phyloP scores from a whole-genome alignment of 1,140 invertebrate genomes.

The Mycetomoellerius zeteki region DNA sequence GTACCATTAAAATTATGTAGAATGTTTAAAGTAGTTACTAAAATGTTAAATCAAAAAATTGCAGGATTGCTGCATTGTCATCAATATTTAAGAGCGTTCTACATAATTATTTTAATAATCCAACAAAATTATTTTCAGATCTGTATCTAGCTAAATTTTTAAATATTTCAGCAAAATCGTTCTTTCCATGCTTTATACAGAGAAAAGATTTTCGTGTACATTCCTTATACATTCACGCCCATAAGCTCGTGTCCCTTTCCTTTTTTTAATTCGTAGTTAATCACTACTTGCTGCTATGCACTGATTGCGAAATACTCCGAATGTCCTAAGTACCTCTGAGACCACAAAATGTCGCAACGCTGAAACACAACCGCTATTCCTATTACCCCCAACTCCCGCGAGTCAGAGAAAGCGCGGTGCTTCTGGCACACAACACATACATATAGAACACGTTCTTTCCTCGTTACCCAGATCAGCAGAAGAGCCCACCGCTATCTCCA shows the following conservation, averaged over 20 bases:
- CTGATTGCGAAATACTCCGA: constrained; percentile 6
- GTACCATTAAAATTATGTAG: too few species aligned
- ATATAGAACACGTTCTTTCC: constrained; percentile 2
- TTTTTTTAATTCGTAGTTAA: neutral
- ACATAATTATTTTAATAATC: too few species aligned
- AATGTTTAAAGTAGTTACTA: too few species aligned
- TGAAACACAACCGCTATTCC: constrained; percentile 11
- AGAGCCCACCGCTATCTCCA: neutral
- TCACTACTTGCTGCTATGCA: neutral
- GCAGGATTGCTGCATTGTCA: too few species aligned
- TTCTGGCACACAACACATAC: neutral
- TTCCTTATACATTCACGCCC: neutral
- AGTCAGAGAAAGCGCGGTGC: constrained; percentile 49
- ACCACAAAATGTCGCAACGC: constrained; percentile 42
- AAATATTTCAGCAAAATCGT: too few species aligned
- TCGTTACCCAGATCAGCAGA: constrained; percentile 14
- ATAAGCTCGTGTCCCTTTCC: neutral
- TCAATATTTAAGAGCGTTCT: too few species aligned
- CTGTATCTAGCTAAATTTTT: too few species aligned
- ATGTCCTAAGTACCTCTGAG: neutral
- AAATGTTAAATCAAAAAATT: too few species aligned
- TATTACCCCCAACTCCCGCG: neutral
- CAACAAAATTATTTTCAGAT: too few species aligned
- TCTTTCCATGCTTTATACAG: too few species aligned
- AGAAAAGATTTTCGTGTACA: neutral